Base-by-base conservation (phyloP, 2,797 vertebrate genomes). In the Danio jaintianensis region DNA sequence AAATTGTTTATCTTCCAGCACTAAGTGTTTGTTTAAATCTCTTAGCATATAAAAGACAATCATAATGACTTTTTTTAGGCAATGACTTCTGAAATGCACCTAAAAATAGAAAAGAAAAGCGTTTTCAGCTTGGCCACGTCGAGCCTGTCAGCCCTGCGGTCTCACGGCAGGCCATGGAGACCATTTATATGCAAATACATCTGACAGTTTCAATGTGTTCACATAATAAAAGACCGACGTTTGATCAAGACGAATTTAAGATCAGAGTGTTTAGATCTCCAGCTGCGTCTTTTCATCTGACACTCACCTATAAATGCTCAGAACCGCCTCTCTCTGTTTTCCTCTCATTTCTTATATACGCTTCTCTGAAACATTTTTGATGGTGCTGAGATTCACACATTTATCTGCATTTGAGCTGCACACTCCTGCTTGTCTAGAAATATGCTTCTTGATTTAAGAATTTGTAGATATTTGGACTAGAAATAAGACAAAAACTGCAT, bases 121-220 rank as follows among this genome's bases (percentile, higher is more conserved):
- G 82, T 62, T 82, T 43, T 18, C 61, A 87, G 87, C 80, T 82
- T 86, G 89, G 89, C 88, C 90, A 29, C 29, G 89, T 92, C 90
- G 90, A 87, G 85, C 84, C 84, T 87, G 87, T 87, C 88, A 91
- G 91, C 88, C 90, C 86, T 86, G 90, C 83, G 52, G 77, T 84
- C 88, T 92, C 90, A 91, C 89, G 20, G 59, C 70, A 86, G 90
- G 84, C 88, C 85, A 53, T 58, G 69, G 85, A 91, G 90, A 85
- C 91, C 91, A 93, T 94, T 92, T 93, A 92, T 92, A 93, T 94
- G 93, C 91, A 93, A 93, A 93, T 93, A 89, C 82, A 87, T 88
- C 83, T 91, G 92, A 92, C 90, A 88, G 85, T 83, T 83, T 89
- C 89, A 91, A 91, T 92, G 88, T 91, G 87, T 91, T 88, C 85